Base-by-base conservation (phyloP, 2,888 invertebrate genomes). In the Caradrina clavipalpis region DNA sequence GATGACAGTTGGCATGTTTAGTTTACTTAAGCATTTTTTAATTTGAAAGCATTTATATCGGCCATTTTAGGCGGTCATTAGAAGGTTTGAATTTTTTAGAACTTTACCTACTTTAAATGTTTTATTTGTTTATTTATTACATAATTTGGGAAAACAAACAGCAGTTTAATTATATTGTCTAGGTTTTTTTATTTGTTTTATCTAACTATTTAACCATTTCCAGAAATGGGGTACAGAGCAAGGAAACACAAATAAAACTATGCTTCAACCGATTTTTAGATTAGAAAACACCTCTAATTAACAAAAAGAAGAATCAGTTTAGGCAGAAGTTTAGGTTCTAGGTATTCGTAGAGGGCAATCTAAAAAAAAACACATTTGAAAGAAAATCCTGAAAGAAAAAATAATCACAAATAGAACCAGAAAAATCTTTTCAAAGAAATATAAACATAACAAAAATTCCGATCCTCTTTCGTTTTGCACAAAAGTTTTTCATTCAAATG, bases 1-100 rank as follows among this genome's bases (percentile, higher is more conserved):
- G 67, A 70, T 73, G 83, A 82, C 79, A 73, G 76, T 70, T 76
- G 68, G 51, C 26, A 66, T 49, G 64, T 73, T 80, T 61, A 42
- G 66, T 55, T 70, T 68, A 39, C 26, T 66, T 15, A 55, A 51
- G 35, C 55, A 56, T 54, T 72, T 75, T 69, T 73, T 64, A 50
- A 60, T 73, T 63, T 69, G 26, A 39, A 66, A 65, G 45, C 45
- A 45, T 45, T 66, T 56, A 57, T 26, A 54, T n/a, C 5, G 13
- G n/a, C 19, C 7, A 17, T 53, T 64, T 45, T 8, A 11, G 54
- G 17, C 22, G 11, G 13, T 13, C 7, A 7, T 62, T 56, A 6
- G 4, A n/a, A 31, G 4, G 26, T 42, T n/a, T n/a, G n/a, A 10
- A 0, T 17, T 26, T 19, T 15, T 54, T 17, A 42, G 42, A 13